Conservation (phyloP, 1,140 invertebrate genomes). For the Pseudomyrmex concolor region DNA sequence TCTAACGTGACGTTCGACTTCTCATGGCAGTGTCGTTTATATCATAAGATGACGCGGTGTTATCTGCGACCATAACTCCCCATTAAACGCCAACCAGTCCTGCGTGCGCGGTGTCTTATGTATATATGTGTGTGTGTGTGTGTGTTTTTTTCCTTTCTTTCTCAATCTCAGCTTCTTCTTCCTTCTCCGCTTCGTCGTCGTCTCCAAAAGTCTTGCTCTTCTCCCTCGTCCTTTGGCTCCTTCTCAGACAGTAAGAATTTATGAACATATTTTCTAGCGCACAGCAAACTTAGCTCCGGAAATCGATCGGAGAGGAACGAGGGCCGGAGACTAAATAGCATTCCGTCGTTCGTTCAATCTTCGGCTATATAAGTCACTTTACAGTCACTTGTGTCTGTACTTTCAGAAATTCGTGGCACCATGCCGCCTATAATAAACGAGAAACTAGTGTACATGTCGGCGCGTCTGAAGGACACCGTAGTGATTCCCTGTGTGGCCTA, state of each 20-base stretch:
- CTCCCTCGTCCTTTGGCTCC: conserved; percentile 55
- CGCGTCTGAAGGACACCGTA: conserved; percentile 86
- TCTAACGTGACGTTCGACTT: conserved; percentile 55
- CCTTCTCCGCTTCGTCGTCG: background rate
- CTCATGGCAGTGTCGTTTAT: conserved; percentile 30
- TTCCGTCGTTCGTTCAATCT: conserved; percentile 35
- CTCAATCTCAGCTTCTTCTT: background rate
- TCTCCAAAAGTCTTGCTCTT: conserved; percentile 48
- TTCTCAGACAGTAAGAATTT: conserved; percentile 77
- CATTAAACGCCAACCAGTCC: conserved; percentile 76
- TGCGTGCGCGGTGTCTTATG: conserved; percentile 60
- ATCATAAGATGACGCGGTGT: conserved; percentile 46
- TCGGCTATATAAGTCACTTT: conserved; percentile 31
- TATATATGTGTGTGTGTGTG: background rate
- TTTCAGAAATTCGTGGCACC: conserved; percentile 84
- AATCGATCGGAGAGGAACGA: conserved; percentile 70
- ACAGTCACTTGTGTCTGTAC: conserved; percentile 12
- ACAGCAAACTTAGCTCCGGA: conserved; percentile 77
- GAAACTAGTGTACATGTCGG: conserved; percentile 83
- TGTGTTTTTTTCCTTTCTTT: conserved; percentile 24
- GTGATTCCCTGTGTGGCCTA: conserved; percentile 89
- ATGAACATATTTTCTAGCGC: conserved; percentile 84
- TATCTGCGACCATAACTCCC: conserved; percentile 78
- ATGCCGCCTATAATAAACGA: conserved; percentile 86
- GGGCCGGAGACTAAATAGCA: background rate